A percentile compares a stretch with the other conserved stretches of the same genome.
Evolutionary conservation across 2,888 invertebrate genomes (phyloP).

Genomic region (Microctonus hyperodae): DNA sequence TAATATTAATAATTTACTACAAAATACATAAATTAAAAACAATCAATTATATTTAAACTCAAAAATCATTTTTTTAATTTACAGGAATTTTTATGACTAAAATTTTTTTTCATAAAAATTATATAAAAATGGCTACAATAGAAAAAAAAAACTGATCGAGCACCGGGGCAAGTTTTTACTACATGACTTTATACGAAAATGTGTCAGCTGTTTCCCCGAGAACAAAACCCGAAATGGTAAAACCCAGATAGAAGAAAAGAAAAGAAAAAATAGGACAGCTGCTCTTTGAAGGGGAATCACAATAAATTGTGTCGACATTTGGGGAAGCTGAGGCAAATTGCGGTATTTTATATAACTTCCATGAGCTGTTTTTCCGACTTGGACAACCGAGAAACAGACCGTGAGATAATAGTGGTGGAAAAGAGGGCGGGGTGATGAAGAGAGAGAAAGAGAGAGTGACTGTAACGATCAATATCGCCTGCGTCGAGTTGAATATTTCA

Average conservation of each 20-base stretch:
- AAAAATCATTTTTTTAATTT: too few species aligned
- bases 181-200: background rate
- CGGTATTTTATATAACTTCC: background rate
- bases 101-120: too few species aligned
- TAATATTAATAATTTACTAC: too few species aligned
- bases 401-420: background rate
- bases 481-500: constrained; percentile 7
- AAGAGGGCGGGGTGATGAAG: background rate
- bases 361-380: background rate
- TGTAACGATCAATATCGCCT: constrained; percentile 14
- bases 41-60: too few species aligned
- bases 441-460: background rate
- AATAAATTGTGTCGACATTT: background rate
- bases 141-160: too few species aligned
- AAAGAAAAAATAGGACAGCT: constrained; percentile 6
- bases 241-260: constrained; percentile 30
- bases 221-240: constrained; percentile 22
- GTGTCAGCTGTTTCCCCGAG: constrained; percentile 15
- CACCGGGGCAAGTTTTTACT: too few species aligned
- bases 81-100: too few species aligned
- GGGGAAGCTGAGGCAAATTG: background rate
- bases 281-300: constrained; percentile 6
- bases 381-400: too few species aligned
- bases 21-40: too few species aligned
- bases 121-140: too few species aligned